Evolutionary conservation across 37 sponge, comb jelly and placozoan genomes (phyloP).

Genomic region (Amphimedon queenslandica): DNA sequence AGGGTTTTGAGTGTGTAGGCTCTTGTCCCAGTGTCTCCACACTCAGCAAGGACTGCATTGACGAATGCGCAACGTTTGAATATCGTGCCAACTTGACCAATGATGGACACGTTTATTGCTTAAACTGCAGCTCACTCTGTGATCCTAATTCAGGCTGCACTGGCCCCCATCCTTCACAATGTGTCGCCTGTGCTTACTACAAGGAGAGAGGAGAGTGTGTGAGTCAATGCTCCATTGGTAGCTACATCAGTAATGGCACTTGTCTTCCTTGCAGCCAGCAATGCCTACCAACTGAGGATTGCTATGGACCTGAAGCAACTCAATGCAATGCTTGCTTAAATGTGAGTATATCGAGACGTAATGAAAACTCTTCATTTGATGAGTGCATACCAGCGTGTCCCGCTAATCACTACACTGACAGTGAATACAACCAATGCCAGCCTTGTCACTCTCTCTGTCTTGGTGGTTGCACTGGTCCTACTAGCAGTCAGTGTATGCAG

Average conservation of each 20-base stretch:
- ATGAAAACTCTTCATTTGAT: background rate
- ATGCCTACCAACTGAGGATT: constrained; percentile 33
- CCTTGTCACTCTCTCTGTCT: constrained; percentile 37
- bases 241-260: constrained; percentile 7
- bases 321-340: constrained; percentile 57
- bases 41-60: constrained; percentile 36
- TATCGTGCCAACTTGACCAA: constrained; percentile 1
- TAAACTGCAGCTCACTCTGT: constrained; percentile 40
- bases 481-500: constrained; percentile 31
- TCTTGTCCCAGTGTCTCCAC: constrained; percentile 46
- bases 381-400: constrained; percentile 47
- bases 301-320: constrained; percentile 38
- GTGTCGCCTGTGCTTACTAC: constrained; percentile 28
- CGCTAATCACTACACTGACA: constrained; percentile 7
- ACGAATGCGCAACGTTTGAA: constrained; percentile 40
- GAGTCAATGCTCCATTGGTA: constrained; percentile 22
- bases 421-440: constrained; percentile 12
- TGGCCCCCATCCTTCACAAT: constrained; percentile 37
- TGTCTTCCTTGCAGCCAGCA: constrained; percentile 49
- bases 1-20: constrained; percentile 34
- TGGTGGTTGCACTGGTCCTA: constrained; percentile 44
- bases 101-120: constrained; percentile 12
- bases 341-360: background rate
- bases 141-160: constrained; percentile 40
- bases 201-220: constrained; percentile 19